These are phyloP conservation scores for Mastacembelus armatus DNA, from an alignment of 2,797 vertebrate genomes.

Conservation along the genomic window DNA sequence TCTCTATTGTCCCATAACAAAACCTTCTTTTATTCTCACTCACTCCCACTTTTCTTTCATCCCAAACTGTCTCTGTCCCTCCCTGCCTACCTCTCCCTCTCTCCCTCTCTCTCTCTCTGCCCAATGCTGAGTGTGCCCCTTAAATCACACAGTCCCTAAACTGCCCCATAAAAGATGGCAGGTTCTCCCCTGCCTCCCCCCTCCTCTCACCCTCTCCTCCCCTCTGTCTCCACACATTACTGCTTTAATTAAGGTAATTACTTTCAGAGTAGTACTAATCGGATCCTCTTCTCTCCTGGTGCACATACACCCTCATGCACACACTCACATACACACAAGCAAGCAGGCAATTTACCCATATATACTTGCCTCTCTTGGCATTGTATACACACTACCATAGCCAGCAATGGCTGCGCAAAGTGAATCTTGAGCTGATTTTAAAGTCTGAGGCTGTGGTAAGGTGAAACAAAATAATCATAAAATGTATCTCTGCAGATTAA, in stretches of 20 bases:
- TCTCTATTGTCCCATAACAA: slow-evolving; percentile 44
- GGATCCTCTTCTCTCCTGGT: slow-evolving; percentile 78
- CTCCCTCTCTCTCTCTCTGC: slow-evolving; percentile 19
- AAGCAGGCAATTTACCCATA: slow-evolving; percentile 40
- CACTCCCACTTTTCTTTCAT: slow-evolving; percentile 43
- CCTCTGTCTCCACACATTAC: slow-evolving; percentile 82
- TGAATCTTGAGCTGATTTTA: slow-evolving; percentile 64
- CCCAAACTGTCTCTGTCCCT: slow-evolving; percentile 26
- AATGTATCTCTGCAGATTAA: slow-evolving; percentile 32
- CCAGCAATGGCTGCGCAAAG: slow-evolving; percentile 59
- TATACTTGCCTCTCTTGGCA: slow-evolving; percentile 47
- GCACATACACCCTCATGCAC: slow-evolving; percentile 37
- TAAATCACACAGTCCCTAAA: slow-evolving; percentile 85
- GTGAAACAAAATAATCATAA: slow-evolving; percentile 27
- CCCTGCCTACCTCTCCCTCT: background rate
- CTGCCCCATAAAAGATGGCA: slow-evolving; percentile 84
- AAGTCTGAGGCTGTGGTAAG: slow-evolving; percentile 27
- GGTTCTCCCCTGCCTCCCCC: slow-evolving; percentile 66
- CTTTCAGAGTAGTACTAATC: slow-evolving; percentile 88
- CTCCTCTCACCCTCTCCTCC: slow-evolving; percentile 46
- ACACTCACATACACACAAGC: slow-evolving; percentile 22
- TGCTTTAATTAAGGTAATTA: slow-evolving; percentile 90
- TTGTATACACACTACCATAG: slow-evolving; percentile 61
- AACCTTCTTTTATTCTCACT: slow-evolving; percentile 40
- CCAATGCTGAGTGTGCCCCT: slow-evolving; percentile 67